Base-by-base conservation (phyloP, 2,888 invertebrate species). In the Caenorhabditis wallacei region DNA sequence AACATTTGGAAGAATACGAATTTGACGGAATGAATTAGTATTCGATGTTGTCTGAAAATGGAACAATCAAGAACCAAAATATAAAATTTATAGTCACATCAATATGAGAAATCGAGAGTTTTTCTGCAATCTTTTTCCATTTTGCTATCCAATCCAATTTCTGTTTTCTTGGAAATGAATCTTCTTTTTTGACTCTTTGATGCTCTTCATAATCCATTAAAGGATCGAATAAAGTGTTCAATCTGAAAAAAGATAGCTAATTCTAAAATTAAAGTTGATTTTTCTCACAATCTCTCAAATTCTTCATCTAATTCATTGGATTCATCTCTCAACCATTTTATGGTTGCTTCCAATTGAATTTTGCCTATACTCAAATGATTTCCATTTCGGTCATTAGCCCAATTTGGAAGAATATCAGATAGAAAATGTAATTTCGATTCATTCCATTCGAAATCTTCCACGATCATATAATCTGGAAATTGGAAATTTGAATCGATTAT, bases 181-280 rank as follows among this genome's bases (percentile, higher is more conserved):
- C 16, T 7, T 54, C 35, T 51, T 37, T n/a, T 35, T 76, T 68
- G n/a, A 76, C 69, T 69, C 46, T 59, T n/a, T 76, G 76, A n/a
- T 76, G 76, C n/a, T 76, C 76, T 59, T 76, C 69, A 59, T 76
- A 76, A 35, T 76, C 76, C 59, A 76, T 76, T 30, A 76, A 35
- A 7, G 57, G 51, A 40, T 76, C 76, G 22, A 59, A 76, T 1
- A 59, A 53, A 4, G 43, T 69, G 35, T 76, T 76, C 2, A 69
- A 20, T 35, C 76, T 76, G 35, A 10, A 46, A 70, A 22, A 10
- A 40, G 11, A 22, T 61, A n/a, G n/a, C n/a, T n/a, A n/a, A n/a
- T n/a, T n/a, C n/a, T n/a, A n/a, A n/a, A n/a, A n/a, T 22, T 43
- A 22, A 16, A 20, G 4, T 66, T 16, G 10, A 46, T 5, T 48